A percentile compares a stretch with the other conserved stretches of the same genome.
These are phyloP conservation scores for Marmota monax DNA, from an alignment of 2,113 vertebrate species.

Conservation along the genomic window DNA sequence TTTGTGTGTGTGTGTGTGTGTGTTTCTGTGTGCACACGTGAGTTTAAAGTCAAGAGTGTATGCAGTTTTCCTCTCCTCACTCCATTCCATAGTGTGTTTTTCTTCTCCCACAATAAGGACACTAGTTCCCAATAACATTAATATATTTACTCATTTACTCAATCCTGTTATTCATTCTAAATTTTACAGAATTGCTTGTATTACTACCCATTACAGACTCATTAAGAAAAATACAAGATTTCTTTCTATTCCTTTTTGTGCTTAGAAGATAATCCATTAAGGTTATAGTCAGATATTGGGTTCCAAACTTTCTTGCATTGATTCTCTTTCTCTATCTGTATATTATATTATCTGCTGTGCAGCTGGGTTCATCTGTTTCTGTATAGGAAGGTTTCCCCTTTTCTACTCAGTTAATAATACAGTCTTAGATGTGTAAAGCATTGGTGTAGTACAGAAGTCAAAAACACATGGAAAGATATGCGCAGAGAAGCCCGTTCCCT, in stretches of 20 bases:
- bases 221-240: neutral
- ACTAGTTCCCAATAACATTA: neutral
- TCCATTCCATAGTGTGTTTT: neutral
- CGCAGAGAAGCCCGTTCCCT: neutral
- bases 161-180: neutral
- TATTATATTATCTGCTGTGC: neutral
- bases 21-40: too few relatives aligned
- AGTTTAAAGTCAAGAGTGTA: neutral
- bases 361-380: neutral
- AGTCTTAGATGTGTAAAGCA: neutral
- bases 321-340: neutral
- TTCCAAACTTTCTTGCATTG: neutral
- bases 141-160: neutral
- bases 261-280: neutral
- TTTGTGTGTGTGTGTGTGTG: neutral
- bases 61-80: neutral
- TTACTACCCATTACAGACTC: neutral
- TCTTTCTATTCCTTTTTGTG: neutral
- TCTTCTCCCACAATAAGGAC: neutral
- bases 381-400: neutral
- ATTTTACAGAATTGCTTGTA: neutral
- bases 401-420: neutral
- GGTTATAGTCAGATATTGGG: neutral
- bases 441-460: neutral
- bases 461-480: neutral